These are phyloP conservation scores for Adelosebastes latens DNA, from an alignment of 2,797 vertebrate genomes.

Conservation along the genomic window DNA sequence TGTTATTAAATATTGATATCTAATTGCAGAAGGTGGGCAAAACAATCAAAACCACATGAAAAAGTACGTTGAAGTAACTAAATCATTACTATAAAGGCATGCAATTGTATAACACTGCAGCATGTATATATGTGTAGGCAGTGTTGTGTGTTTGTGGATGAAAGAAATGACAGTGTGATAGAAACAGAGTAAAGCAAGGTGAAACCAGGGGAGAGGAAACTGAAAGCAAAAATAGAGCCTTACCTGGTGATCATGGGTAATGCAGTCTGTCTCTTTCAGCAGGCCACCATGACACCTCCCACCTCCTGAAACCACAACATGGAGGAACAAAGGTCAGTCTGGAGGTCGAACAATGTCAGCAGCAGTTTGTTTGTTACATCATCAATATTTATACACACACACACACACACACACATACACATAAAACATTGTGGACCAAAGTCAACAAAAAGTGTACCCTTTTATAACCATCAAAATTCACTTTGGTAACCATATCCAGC, in stretches of 20 bases:
- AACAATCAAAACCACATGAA: background rate
- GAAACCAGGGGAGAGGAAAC: background rate
- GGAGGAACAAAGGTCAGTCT: constrained; percentile 42
- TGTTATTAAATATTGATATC: background rate
- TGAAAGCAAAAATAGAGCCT: constrained; percentile 11
- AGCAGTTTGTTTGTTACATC: background rate
- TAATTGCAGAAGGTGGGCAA: background rate
- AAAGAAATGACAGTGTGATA: background rate
- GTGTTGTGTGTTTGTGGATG: background rate
- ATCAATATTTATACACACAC: background rate
- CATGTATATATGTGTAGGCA: too few relatives aligned
- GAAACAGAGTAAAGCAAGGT: background rate
- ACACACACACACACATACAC: background rate
- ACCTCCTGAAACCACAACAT: constrained; percentile 64
- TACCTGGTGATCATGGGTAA: constrained; percentile 56
- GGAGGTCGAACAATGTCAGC: background rate
- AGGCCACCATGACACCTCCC: constrained; percentile 60
- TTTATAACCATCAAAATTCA: background rate
- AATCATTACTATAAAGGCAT: background rate
- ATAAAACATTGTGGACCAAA: background rate
- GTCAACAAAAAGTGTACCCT: background rate
- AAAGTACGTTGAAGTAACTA: background rate
- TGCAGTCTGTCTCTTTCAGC: constrained; percentile 41
- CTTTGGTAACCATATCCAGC: background rate
- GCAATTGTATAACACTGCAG: background rate